These are phyloP conservation scores for Pteromalus puparum DNA, from an alignment of 1,140 invertebrate species.

Conservation along the genomic window DNA sequence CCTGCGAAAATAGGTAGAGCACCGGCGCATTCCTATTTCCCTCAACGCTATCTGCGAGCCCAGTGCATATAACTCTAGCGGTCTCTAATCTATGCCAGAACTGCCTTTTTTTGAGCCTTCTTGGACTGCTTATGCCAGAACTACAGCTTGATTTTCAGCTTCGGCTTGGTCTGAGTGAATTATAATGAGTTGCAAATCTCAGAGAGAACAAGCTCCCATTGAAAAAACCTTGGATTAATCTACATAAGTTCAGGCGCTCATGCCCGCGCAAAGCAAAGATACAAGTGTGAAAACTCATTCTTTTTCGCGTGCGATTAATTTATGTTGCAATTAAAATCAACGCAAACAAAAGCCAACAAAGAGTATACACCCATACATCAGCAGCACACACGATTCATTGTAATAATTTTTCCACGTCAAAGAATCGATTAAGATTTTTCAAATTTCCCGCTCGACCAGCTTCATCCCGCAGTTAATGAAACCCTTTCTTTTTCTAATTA, in stretches of 20 bases:
- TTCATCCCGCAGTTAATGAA: background rate
- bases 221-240: background rate
- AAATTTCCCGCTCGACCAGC: conserved; percentile 17
- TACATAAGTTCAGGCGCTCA: background rate
- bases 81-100: no score
- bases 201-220: background rate
- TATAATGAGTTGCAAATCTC: no score
- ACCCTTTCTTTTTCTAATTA: conserved; percentile 23
- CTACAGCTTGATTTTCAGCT: no score
- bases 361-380: background rate
- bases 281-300: background rate
- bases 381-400: background rate
- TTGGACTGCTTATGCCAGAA: no score
- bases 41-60: no score
- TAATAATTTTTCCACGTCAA: background rate
- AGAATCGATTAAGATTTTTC: conserved; percentile 42
- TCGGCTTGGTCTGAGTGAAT: no score
- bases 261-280: background rate
- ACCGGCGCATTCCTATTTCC: no score
- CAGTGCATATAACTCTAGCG: no score
- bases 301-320: conserved; percentile 1
- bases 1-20: no score
- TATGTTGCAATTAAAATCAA: background rate
- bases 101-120: no score
- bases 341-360: background rate